phyloP scores from a whole-genome alignment of 2,797 vertebrate species.

The Carapus acus region DNA sequence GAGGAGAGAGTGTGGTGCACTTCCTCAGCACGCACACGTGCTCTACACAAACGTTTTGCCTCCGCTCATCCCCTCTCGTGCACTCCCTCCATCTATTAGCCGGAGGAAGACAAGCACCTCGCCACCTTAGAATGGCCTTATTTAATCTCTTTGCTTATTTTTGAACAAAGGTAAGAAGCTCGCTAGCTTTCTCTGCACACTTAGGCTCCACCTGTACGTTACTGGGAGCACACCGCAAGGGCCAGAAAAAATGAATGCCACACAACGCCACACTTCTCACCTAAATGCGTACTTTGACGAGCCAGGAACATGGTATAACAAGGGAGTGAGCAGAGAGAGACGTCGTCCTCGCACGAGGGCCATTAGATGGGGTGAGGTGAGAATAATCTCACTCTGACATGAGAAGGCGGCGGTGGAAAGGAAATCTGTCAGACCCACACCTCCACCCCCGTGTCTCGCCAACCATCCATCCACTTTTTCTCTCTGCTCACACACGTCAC shows the following conservation, averaged over 20 bases:
- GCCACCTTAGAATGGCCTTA: constrained; percentile 28
- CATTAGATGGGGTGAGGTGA: constrained; percentile 49
- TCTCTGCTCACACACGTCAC: constrained; percentile 9
- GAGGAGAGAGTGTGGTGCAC: background rate
- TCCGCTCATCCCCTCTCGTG: background rate
- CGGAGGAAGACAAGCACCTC: constrained; percentile 15
- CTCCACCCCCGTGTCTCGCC: background rate
- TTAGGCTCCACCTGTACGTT: constrained; percentile 18
- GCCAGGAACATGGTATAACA: constrained; percentile 8
- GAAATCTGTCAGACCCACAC: constrained; percentile 17
- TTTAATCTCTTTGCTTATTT: constrained; percentile 25
- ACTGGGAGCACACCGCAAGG: too few species aligned
- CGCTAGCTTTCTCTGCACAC: constrained; percentile 25
- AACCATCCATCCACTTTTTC: constrained; percentile 2
- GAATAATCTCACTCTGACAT: constrained; percentile 51
- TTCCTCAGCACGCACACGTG: too few species aligned
- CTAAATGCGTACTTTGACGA: constrained; percentile 10
- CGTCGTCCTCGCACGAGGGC: constrained; percentile 29
- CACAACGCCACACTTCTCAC: constrained; percentile 16
- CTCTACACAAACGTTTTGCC: too few species aligned
- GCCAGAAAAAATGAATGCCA: too few species aligned
- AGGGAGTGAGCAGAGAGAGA: constrained; percentile 17
- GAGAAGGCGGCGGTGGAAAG: constrained; percentile 30
- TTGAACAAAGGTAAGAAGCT: constrained; percentile 28
- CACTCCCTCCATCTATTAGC: background rate